A percentile compares a stretch with the other conserved stretches of the same genome.
These are phyloP conservation scores for Uloborus plumipes DNA, from an alignment of 2,888 invertebrate species.

Conservation along the genomic window DNA sequence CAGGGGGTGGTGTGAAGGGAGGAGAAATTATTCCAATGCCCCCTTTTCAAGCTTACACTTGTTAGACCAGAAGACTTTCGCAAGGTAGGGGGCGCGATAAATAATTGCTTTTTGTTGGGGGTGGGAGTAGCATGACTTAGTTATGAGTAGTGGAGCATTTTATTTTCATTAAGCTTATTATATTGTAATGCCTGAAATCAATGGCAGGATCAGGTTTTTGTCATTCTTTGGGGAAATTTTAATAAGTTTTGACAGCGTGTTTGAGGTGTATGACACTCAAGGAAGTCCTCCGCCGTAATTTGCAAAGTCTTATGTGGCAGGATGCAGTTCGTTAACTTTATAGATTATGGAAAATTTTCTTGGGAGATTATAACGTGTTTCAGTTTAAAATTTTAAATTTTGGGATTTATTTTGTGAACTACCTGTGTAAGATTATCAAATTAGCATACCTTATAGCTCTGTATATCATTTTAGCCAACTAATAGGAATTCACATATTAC, in stretches of 20 bases:
- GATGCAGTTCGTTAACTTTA: too few species aligned
- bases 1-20: neutral
- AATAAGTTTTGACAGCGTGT: conserved; percentile 8
- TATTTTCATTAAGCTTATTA: conserved; percentile 33
- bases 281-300: too few species aligned
- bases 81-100: neutral
- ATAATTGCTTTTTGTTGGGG: conserved; percentile 31
- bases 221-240: conserved; percentile 7
- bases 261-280: neutral
- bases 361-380: too few species aligned
- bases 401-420: too few species aligned
- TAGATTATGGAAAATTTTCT: too few species aligned
- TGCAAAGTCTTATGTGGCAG: too few species aligned
- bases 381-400: too few species aligned
- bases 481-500: too few species aligned
- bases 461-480: too few species aligned
- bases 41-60: neutral
- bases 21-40: conserved; percentile 3
- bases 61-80: conserved; percentile 3
- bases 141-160: conserved; percentile 13
- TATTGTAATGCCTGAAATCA: conserved; percentile 1
- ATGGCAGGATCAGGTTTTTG: conserved; percentile 12
- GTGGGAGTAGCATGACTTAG: conserved; percentile 10
- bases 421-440: too few species aligned
- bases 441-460: too few species aligned